Conservation (phyloP, 2,113 vertebrate genomes). For the Phoxinus phoxinus region DNA sequence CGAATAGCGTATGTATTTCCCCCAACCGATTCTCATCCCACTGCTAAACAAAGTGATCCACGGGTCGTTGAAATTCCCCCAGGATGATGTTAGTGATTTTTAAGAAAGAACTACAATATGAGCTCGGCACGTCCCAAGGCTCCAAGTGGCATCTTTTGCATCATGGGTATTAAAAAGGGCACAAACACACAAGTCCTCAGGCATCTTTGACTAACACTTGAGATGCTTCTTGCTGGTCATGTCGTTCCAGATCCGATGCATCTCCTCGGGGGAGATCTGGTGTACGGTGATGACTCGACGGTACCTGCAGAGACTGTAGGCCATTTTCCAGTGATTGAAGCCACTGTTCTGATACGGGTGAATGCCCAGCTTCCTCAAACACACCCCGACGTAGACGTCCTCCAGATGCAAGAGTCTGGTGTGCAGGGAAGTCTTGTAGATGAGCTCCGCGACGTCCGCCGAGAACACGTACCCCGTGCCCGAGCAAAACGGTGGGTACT, state of each 20-base stretch:
- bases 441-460: constrained; percentile 93
- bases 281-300: constrained; percentile 96
- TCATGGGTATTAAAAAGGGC: not conserved
- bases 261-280: constrained; percentile 98
- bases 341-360: constrained; percentile 99
- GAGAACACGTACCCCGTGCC: constrained; percentile 98
- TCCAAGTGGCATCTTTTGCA: not conserved
- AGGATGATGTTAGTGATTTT: constrained; percentile 1
- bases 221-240: constrained; percentile 99
- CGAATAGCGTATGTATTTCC: not conserved
- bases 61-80: not conserved
- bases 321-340: constrained; percentile 99
- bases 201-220: constrained; percentile 82
- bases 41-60: not conserved
- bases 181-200: constrained; percentile 14
- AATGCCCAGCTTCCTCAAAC: constrained; percentile 94
- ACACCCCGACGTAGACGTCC: constrained; percentile 96
- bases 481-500: constrained; percentile 97
- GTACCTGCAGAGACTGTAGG: constrained; percentile 96
- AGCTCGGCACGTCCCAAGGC: not conserved
- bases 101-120: constrained; percentile 11
- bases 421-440: constrained; percentile 97
- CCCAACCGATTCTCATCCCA: not conserved
- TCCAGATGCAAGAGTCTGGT: constrained; percentile 96
- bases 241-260: constrained; percentile 99